Percentiles rank a stretch among this genome's conserved stretches.
Evolutionary conservation across 2,888 invertebrate species (phyloP).

Genomic region (Drosophila longiperda): DNA sequence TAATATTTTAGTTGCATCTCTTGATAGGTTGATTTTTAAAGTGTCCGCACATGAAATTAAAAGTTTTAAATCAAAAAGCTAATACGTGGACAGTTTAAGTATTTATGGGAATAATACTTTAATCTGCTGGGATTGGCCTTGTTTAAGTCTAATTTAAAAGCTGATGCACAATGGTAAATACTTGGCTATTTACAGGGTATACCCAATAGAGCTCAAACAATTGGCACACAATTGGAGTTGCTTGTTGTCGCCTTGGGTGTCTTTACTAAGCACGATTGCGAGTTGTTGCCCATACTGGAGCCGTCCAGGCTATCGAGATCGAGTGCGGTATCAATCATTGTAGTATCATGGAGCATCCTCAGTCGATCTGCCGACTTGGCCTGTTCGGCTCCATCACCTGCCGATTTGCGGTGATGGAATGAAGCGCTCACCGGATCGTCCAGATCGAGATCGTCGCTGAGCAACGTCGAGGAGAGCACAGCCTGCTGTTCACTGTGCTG

Average conservation of each 20-base stretch:
- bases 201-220: slow-evolving; percentile 54
- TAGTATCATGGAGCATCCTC: slow-evolving; percentile 92
- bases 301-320: slow-evolving; percentile 94
- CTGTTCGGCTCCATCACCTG: slow-evolving; percentile 68
- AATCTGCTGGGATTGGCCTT: slow-evolving; percentile 25
- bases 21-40: slow-evolving; percentile 62
- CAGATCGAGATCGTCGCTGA: slow-evolving; percentile 84
- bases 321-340: slow-evolving; percentile 95
- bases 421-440: slow-evolving; percentile 85
- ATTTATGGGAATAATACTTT: slow-evolving; percentile 32
- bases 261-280: slow-evolving; percentile 89
- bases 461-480: slow-evolving; percentile 82
- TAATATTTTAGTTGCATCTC: slow-evolving; percentile 73
- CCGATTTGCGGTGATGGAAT: slow-evolving; percentile 66
- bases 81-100: slow-evolving; percentile 23
- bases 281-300: slow-evolving; percentile 89
- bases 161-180: slow-evolving; percentile 47
- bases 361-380: slow-evolving; percentile 88
- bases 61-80: slow-evolving; percentile 12
- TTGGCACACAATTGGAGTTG: slow-evolving; percentile 48
- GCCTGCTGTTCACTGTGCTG: slow-evolving; percentile 42
- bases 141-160: slow-evolving; percentile 40
- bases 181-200: slow-evolving; percentile 47
- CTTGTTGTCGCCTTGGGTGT: slow-evolving; percentile 35
- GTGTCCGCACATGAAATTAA: slow-evolving; percentile 35